Evolutionary conservation across 2,113 vertebrate species (phyloP).

Genomic region (Eulemur macaco): DNA sequence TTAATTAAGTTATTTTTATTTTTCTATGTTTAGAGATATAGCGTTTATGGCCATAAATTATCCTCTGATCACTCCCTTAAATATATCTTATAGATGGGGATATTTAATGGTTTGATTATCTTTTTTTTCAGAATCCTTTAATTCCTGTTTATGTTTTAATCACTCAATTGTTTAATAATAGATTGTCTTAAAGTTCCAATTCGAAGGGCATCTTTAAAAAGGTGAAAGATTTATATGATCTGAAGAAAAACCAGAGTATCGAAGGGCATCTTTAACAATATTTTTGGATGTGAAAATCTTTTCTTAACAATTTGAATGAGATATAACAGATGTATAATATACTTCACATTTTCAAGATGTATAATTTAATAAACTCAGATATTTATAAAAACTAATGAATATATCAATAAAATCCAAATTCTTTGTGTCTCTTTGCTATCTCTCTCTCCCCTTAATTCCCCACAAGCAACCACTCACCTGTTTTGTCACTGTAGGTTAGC

Average conservation of each 20-base stretch:
- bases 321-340: background rate
- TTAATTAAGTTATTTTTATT: background rate
- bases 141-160: slow-evolving; percentile 13
- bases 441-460: background rate
- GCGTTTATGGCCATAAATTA: background rate
- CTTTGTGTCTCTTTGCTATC: background rate
- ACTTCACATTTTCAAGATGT: background rate
- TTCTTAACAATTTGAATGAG: background rate
- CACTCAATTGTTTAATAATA: background rate
- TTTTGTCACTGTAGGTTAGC: background rate
- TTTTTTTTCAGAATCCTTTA: background rate
- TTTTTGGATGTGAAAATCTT: background rate
- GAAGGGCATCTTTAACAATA: background rate
- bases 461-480: background rate
- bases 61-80: background rate
- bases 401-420: background rate
- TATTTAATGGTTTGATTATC: background rate
- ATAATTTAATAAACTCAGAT: background rate
- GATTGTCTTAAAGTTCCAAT: background rate
- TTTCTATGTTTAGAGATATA: background rate
- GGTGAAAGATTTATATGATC: too few species aligned
- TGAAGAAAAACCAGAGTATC: too few species aligned
- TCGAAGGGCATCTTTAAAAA: background rate
- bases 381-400: background rate
- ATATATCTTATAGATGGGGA: background rate